Evolutionary conservation across 2,888 invertebrate species (phyloP).

Genomic region (Listrodromus nycthemerus): DNA sequence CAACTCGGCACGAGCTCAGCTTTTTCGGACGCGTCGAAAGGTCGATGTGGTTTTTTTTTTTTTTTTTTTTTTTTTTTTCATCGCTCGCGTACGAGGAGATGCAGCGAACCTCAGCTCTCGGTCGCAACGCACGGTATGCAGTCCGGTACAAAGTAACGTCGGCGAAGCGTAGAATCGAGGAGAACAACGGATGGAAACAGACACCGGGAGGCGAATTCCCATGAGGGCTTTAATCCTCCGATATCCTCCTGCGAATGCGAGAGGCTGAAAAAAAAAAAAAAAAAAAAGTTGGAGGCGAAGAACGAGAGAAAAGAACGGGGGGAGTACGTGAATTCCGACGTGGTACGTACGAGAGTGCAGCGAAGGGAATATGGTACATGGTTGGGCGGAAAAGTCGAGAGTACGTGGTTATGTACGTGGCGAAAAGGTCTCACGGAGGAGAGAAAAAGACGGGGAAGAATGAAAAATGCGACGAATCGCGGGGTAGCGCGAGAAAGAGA

Average conservation of each 20-base stretch:
- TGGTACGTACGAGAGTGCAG: slow-evolving; percentile 28
- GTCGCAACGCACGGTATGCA: background rate
- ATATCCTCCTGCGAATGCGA: slow-evolving; percentile 18
- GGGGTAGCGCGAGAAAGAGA: background rate
- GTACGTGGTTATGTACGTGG: slow-evolving; percentile 9
- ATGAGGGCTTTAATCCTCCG: slow-evolving; percentile 58
- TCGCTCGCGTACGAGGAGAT: slow-evolving; percentile 32
- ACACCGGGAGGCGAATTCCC: slow-evolving; percentile 40
- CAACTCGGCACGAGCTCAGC: no score
- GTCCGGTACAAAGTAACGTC: background rate
- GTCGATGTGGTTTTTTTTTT: no score
- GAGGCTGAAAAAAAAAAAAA: slow-evolving; percentile 25
- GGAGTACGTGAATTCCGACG: slow-evolving; percentile 40
- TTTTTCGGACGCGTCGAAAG: slow-evolving; percentile 61
- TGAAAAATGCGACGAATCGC: background rate
- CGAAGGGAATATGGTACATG: slow-evolving; percentile 33
- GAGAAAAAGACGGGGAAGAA: background rate
- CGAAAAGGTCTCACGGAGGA: background rate
- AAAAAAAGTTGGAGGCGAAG: slow-evolving; percentile 22
- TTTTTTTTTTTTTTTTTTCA: no score
- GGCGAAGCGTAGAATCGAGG: background rate
- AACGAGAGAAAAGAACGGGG: background rate
- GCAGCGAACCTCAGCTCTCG: background rate
- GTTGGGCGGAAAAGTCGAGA: slow-evolving; percentile 34
- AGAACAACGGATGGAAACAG: slow-evolving; percentile 9